These are phyloP conservation scores for Formica exsecta DNA, from an alignment of 1,140 invertebrate genomes.

Conservation along the genomic window DNA sequence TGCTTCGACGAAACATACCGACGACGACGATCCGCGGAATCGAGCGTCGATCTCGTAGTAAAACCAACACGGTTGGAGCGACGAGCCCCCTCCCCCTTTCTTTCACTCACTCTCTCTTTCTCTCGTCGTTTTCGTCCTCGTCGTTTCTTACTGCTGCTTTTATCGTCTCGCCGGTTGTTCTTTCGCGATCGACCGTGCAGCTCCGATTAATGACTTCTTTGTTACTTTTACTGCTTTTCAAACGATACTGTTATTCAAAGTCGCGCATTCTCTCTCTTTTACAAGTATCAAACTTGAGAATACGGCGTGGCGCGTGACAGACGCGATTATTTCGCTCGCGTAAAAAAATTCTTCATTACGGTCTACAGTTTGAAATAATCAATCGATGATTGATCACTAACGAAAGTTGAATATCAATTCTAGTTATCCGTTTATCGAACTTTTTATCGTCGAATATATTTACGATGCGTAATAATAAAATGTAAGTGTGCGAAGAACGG, in stretches of 20 bases:
- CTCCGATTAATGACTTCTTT: constrained; percentile 32
- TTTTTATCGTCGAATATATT: constrained; percentile 12
- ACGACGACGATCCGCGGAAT: constrained; percentile 16
- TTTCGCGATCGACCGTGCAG: neutral
- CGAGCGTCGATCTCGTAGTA: constrained; percentile 30
- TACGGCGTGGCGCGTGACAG: neutral
- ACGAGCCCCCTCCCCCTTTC: neutral
- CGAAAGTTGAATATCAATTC: neutral
- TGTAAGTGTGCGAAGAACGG: constrained; percentile 20
- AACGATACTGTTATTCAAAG: neutral
- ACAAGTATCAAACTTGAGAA: neutral
- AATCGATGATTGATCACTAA: constrained; percentile 18
- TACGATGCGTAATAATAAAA: neutral
- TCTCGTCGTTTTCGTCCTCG: neutral
- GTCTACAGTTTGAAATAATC: neutral
- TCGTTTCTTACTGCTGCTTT: constrained; percentile 3
- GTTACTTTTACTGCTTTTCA: neutral
- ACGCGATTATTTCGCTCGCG: constrained; percentile 2
- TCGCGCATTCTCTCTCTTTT: neutral
- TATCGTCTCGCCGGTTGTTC: neutral
- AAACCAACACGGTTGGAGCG: neutral
- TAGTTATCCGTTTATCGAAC: neutral
- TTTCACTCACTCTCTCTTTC: neutral
- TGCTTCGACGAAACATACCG: constrained; percentile 35
- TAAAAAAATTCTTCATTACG: neutral